Evolutionary conservation across 2,113 vertebrate species (phyloP).

Genomic region (Tenrec ecaudatus): DNA sequence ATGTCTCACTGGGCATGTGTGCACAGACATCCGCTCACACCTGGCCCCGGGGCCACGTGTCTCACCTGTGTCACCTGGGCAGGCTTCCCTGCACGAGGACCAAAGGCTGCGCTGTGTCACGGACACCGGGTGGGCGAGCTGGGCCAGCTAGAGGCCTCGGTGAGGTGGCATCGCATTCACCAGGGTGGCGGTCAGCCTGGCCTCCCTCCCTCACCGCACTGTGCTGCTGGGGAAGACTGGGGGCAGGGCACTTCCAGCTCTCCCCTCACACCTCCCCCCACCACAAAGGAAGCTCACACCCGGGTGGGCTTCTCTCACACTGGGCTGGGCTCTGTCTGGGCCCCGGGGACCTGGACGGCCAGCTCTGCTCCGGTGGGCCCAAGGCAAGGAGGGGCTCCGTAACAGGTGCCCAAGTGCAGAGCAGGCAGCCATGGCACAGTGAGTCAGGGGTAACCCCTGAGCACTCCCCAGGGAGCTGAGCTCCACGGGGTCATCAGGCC

Average conservation of each 20-base stretch:
- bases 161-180: accelerated
- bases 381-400: too few species aligned
- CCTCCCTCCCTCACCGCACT: too few species aligned
- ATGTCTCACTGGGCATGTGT: background rate
- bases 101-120: background rate
- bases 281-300: background rate
- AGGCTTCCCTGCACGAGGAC: accelerated
- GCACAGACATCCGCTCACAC: accelerated
- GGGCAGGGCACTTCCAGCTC: accelerated
- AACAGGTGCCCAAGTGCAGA: background rate
- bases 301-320: background rate
- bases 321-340: background rate
- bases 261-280: background rate
- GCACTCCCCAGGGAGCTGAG: background rate
- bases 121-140: background rate
- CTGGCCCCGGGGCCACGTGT: background rate
- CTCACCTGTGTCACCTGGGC: too few species aligned
- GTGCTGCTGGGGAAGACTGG: too few species aligned
- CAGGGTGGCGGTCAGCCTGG: background rate
- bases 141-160: background rate
- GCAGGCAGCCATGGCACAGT: too few species aligned
- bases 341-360: accelerated
- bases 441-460: too few species aligned
- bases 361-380: background rate
- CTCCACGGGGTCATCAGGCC: background rate